These are phyloP conservation scores for Rhynchopsitta pachyrhyncha DNA, from an alignment of 2,113 vertebrate species.

Conservation along the genomic window DNA sequence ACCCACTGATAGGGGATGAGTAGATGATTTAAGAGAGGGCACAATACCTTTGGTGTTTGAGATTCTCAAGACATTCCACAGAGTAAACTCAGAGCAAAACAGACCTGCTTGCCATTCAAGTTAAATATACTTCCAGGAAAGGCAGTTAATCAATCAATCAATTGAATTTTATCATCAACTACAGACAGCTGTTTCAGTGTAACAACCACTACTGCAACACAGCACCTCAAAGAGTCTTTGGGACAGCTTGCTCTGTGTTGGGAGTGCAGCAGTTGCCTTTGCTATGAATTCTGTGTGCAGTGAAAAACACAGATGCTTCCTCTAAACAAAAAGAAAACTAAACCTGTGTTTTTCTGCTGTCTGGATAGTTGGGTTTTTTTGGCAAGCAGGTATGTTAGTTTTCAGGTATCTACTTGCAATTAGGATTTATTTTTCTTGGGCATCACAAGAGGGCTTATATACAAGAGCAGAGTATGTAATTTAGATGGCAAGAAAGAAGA, in stretches of 20 bases:
- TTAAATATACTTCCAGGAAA: background rate
- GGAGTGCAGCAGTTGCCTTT: background rate
- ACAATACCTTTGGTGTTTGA: background rate
- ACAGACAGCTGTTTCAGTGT: background rate
- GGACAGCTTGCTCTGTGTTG: background rate
- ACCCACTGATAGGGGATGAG: background rate
- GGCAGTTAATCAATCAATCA: background rate
- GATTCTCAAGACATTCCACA: background rate
- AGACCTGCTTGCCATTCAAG: background rate
- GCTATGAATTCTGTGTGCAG: background rate
- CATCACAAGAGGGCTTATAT: background rate
- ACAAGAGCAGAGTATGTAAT: background rate
- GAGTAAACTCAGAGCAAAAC: background rate
- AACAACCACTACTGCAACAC: background rate
- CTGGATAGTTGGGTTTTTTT: background rate
- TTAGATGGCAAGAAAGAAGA: constrained; percentile 7
- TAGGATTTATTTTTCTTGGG: background rate
- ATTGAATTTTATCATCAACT: background rate
- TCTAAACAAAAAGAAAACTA: background rate
- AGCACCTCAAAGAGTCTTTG: background rate
- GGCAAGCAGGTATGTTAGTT: background rate
- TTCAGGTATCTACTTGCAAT: background rate
- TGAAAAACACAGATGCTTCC: background rate
- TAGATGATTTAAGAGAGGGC: background rate
- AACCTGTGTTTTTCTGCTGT: background rate